These are phyloP conservation scores for Fragum whitleyi DNA, from an alignment of 2,888 invertebrate species.

Conservation along the genomic window DNA sequence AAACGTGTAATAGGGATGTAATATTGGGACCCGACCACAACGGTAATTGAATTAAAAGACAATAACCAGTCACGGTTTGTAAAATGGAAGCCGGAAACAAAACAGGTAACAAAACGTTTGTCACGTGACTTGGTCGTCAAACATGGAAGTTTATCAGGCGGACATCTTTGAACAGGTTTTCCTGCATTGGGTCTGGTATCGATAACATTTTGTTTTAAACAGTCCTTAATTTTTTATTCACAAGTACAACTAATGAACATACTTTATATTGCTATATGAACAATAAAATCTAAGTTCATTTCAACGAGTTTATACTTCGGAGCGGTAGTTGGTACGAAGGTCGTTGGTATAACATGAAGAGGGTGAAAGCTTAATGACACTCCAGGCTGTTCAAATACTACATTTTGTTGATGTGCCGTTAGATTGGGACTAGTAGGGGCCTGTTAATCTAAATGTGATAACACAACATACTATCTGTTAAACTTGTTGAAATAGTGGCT, in stretches of 20 bases:
- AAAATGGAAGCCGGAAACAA: conserved; percentile 22
- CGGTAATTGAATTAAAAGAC: conserved; percentile 29
- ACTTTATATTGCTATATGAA: conserved; percentile 2
- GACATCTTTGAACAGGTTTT: conserved; percentile 35
- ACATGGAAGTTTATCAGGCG: conserved; percentile 23
- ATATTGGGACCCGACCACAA: conserved; percentile 19
- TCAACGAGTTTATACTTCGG: background rate
- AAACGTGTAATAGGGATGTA: conserved; percentile 31
- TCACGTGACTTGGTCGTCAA: conserved; percentile 25
- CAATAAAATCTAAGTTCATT: background rate
- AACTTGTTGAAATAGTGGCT: no score
- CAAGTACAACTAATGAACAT: background rate
- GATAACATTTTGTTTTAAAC: conserved; percentile 19
- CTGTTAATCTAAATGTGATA: no score
- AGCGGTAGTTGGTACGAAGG: background rate
- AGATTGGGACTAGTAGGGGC: no score
- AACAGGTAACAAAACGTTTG: conserved; percentile 23
- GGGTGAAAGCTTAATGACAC: background rate
- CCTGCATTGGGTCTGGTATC: background rate
- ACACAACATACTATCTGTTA: no score
- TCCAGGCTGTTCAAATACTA: background rate
- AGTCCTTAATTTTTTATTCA: conserved; percentile 15
- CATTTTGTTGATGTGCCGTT: background rate
- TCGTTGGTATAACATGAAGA: background rate
- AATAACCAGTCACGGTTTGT: conserved; percentile 19